Percentiles rank a stretch among this genome's conserved stretches.
phyloP scores from a whole-genome alignment of 2,113 vertebrate genomes.

The Caloenas nicobarica region DNA sequence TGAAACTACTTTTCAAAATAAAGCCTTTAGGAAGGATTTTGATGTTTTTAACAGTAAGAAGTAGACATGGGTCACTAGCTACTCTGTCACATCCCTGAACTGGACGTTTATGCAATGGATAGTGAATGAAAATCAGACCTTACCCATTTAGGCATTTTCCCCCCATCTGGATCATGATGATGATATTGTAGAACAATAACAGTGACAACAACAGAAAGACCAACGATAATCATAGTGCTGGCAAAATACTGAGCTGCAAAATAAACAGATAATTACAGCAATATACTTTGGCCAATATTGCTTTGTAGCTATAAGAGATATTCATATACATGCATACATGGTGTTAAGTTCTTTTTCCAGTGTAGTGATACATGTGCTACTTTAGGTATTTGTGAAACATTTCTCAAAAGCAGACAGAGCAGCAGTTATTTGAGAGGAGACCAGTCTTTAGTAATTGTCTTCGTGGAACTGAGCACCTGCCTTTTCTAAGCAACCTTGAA shows the following conservation, averaged over 20 bases:
- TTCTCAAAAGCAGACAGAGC: background rate
- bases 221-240: slow-evolving; percentile 96
- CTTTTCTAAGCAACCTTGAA: background rate
- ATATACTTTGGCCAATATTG: background rate
- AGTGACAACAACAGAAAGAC: slow-evolving; percentile 91
- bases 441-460: background rate
- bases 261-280: slow-evolving; percentile 19
- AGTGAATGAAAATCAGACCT: slow-evolving; percentile 48
- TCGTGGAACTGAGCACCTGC: background rate
- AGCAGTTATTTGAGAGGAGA: background rate
- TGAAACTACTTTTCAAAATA: background rate
- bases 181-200: slow-evolving; percentile 94
- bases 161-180: slow-evolving; percentile 91
- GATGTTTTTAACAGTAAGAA: background rate
- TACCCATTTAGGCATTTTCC: slow-evolving; percentile 98
- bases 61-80: background rate
- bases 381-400: background rate
- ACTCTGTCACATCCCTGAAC: background rate
- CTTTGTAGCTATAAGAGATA: background rate
- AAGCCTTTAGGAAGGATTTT: background rate
- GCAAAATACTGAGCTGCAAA: slow-evolving; percentile 93
- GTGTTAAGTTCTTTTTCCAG: background rate
- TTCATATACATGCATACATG: background rate
- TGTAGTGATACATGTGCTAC: background rate
- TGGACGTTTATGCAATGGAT: background rate